Base-by-base conservation (phyloP, 2,888 invertebrate species). In the Leucozona laternaria region DNA sequence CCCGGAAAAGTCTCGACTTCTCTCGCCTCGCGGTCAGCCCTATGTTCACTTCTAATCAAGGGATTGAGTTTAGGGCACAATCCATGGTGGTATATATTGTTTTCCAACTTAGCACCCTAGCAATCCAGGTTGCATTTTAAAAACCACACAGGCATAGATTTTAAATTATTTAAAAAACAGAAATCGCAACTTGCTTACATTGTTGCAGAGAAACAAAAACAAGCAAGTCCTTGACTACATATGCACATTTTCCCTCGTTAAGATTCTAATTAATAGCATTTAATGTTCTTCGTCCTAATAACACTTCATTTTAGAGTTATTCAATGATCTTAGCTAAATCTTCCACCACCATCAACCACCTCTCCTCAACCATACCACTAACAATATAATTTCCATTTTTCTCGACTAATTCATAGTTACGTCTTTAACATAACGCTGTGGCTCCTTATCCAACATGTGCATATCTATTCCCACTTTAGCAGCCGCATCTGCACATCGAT, bases 391-490 rank as follows among this genome's bases (percentile, higher is more conserved):
- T 71, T 66, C 17, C 58, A 60, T 40, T 60, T 64, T 76, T 53
- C 75, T 31, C 5, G 22, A 48, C 62, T 45, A 75, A 75, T 76
- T 70, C 70, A 76, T 70, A 64, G 62, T 45, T 55, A 34, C 22
- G n/a, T 57, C 55, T 68, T 20, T 60, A 22, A 45, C 53, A 40
- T 11, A 25, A 17, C 28, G 22, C 5, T 50, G 1, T 13, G 15
- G 13, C 31, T 55, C 31, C 55, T 55, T 50, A 0, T 6, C 7
- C 6, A 20, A 37, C 28, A 25, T 53, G 37, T 64, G 37, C 37
- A 20, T 17, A 77, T 71, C 70, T 70, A 28, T 45, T 11, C 11
- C 50, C 20, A 43, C 66, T 78, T 77, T 78, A 25, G 50, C 57
- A 79, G n/a, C 25, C 25, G 8, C n/a, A 20, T 48, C 20, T 48